phyloP scores from a whole-genome alignment of 2,888 invertebrate species.

The Nebria brevicollis region DNA sequence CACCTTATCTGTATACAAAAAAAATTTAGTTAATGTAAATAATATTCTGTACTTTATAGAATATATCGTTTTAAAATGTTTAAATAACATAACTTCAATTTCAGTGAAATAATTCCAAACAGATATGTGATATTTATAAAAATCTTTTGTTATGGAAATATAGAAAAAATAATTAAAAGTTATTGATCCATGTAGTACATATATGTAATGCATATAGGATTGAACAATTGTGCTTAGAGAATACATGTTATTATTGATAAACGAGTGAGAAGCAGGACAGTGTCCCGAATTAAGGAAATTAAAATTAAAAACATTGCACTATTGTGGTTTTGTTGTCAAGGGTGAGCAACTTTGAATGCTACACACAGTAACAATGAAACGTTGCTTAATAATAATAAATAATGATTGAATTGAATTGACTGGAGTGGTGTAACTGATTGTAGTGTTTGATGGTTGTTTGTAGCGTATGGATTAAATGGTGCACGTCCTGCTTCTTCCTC shows the following conservation, averaged over 20 bases:
- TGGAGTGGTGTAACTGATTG: constrained; percentile 18
- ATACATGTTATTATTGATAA: constrained; percentile 12
- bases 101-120: too few relatives aligned
- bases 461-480: constrained; percentile 58
- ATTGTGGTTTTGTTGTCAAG: background rate
- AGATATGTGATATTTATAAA: background rate
- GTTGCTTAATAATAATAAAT: background rate
- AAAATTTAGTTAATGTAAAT: too few relatives aligned
- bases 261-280: constrained; percentile 44
- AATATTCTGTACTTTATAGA: too few relatives aligned
- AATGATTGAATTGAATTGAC: constrained; percentile 5
- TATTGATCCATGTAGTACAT: background rate
- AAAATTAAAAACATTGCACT: background rate
- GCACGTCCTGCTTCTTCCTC: constrained; percentile 62
- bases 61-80: too few relatives aligned
- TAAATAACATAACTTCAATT: too few relatives aligned
- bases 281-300: constrained; percentile 13
- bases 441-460: constrained; percentile 22
- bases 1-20: too few relatives aligned
- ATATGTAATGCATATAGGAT: background rate
- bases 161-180: background rate
- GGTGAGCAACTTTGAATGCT: constrained; percentile 12
- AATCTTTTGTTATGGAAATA: background rate
- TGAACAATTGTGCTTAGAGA: background rate
- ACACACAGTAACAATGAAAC: background rate